Conservation (phyloP, 2,888 invertebrate species). For the Panzeria rudis region DNA sequence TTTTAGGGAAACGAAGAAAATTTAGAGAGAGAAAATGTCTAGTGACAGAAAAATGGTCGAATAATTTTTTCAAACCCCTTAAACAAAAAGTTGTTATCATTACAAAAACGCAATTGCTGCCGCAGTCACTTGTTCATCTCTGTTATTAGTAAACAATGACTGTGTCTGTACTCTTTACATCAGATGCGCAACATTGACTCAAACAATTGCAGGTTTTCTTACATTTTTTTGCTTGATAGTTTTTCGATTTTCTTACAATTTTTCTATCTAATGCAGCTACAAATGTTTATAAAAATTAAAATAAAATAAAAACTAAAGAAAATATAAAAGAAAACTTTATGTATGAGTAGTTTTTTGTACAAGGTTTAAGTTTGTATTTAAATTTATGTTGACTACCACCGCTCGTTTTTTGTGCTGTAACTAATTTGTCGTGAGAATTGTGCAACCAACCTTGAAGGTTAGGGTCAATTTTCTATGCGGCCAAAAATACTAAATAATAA, state of each 20-base stretch:
- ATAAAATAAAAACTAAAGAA: background rate
- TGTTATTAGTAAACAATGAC: conserved; percentile 1
- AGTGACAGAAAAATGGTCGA: too few relatives aligned
- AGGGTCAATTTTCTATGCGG: conserved; percentile 69
- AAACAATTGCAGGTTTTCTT: conserved; percentile 63
- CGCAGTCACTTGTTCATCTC: background rate
- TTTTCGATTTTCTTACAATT: conserved; percentile 47
- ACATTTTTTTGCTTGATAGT: conserved; percentile 34
- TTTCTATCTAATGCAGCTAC: conserved; percentile 29
- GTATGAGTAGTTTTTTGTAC: conserved; percentile 61
- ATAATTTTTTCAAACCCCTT: too few relatives aligned
- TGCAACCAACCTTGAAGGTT: conserved; percentile 72
- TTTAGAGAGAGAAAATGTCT: too few relatives aligned
- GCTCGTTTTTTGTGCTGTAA: conserved; percentile 33
- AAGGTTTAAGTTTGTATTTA: conserved; percentile 39
- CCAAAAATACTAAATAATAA: conserved; percentile 41
- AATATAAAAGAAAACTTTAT: conserved; percentile 55
- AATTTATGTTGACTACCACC: conserved; percentile 17
- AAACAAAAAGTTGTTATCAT: too few relatives aligned
- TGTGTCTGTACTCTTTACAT: conserved; percentile 1
- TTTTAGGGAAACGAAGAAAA: too few relatives aligned
- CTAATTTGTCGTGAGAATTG: conserved; percentile 73
- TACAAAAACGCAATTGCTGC: background rate
- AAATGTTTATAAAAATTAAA: background rate
- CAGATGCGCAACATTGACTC: conserved; percentile 63